Base-by-base conservation (phyloP, 30 jellyfish, hydroid and myxozoan genomes). In the Pelagia noctiluca region DNA sequence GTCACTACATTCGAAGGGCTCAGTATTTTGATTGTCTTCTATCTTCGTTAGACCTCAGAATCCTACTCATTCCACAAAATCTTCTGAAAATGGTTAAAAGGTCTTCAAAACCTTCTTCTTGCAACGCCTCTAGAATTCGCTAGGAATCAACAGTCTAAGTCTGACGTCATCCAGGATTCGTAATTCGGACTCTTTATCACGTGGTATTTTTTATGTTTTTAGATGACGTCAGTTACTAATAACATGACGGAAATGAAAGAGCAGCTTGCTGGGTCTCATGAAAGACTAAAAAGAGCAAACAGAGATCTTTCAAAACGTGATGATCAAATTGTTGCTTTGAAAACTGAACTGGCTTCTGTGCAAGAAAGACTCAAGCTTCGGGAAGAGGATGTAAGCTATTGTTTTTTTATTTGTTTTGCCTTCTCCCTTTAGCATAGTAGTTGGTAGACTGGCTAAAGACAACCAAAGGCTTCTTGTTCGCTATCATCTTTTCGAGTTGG, bases 321-420 rank as follows among this genome's bases (percentile, higher is more conserved):
- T 35, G 96, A 87, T 22, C 85, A 86, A 42, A 65, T 92, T 8
- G 60, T 85, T n/a, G 54, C 96, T 4, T 70, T 86, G 33, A 92
- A 92, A 64, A 84, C 88, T 16, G 96, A 92, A 19, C 50, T 63
- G 21, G 86, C 96, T 54, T 65, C 96, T 0, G 60, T 50, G n/a
- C 97, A 50, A 61, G 96, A 92, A 47, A 72, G 82, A 47, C 62
- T 92, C 35, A 74, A 70, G 35, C 53, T 87, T 0, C 60, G 84
- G 54, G 95, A 92, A 50, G 96, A 87, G 36, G 98, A 92, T 96
- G 98, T 85, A 23, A 4, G 62, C n/a, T 0, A 4, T 42, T 32
- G 12, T 21, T 63, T 26, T 13, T 13, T n/a, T 12, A 19, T 0
- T 16, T 23, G 0, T 3, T 21, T 62, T 22, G 37, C 25, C 30